A percentile compares a stretch with the other conserved stretches of the same genome.
phyloP scores from a whole-genome alignment of 2,888 invertebrate genomes.

The Alitta virens region DNA sequence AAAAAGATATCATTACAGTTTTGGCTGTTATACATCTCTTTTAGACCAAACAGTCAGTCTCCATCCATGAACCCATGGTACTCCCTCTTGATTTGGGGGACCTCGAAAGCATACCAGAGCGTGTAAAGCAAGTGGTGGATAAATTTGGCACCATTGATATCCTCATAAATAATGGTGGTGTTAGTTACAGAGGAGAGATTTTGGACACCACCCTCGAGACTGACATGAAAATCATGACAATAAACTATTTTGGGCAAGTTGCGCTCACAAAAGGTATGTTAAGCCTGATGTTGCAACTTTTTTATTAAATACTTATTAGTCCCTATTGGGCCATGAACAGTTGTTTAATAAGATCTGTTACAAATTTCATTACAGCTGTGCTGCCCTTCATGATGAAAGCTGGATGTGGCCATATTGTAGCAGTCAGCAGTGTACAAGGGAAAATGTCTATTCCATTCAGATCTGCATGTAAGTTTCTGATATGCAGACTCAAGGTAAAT shows the following conservation, averaged over 20 bases:
- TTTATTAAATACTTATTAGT: too few relatives aligned
- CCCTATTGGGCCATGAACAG: too few relatives aligned
- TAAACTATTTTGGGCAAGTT: slow-evolving; percentile 93
- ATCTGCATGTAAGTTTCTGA: slow-evolving; percentile 61
- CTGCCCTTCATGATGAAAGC: slow-evolving; percentile 78
- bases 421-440: slow-evolving; percentile 90
- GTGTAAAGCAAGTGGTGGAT: slow-evolving; percentile 64
- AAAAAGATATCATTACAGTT: too few relatives aligned
- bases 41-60: too few relatives aligned
- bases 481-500: not conserved
- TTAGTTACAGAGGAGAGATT: slow-evolving; percentile 72
- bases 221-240: slow-evolving; percentile 81
- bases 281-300: too few relatives aligned
- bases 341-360: too few relatives aligned
- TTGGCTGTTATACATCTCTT: too few relatives aligned
- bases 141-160: slow-evolving; percentile 69
- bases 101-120: slow-evolving; percentile 64
- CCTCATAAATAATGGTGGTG: slow-evolving; percentile 88
- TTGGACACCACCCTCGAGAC: slow-evolving; percentile 76
- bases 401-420: slow-evolving; percentile 78
- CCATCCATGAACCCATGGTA: slow-evolving; percentile 31
- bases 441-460: slow-evolving; percentile 81
- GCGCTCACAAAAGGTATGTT: slow-evolving; percentile 90
- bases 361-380: slow-evolving; percentile 68
- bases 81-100: slow-evolving; percentile 72